phyloP scores from a whole-genome alignment of 1,140 invertebrate genomes.

The Semibalanus balanoides region DNA sequence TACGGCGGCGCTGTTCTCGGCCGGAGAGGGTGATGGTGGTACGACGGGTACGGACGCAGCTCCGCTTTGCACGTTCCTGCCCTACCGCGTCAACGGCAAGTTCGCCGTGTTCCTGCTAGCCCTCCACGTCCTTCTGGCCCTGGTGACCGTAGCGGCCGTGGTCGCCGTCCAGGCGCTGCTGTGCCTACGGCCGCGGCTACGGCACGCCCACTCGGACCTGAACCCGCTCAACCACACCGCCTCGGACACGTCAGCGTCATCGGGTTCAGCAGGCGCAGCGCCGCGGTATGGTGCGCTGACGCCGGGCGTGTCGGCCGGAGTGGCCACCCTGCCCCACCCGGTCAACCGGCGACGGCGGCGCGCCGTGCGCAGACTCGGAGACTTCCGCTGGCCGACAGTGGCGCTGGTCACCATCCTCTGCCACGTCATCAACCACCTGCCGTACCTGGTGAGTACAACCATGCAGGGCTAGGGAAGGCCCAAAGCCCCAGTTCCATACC shows the following conservation, averaged over 20 bases:
- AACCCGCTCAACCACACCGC: constrained; percentile 14
- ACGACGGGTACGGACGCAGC: constrained; percentile 20
- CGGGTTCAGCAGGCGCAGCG: constrained; percentile 16
- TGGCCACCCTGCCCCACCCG: constrained; percentile 14
- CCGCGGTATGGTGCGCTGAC: constrained; percentile 23
- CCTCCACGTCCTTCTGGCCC: constrained; percentile 32
- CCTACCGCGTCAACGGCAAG: constrained; percentile 32
- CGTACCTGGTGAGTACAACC: constrained; percentile 37
- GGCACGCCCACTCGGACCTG: constrained; percentile 14
- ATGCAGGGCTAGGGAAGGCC: too few relatives aligned
- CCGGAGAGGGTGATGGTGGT: constrained; percentile 28
- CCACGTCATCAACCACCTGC: constrained; percentile 39
- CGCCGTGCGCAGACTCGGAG: constrained; percentile 23
- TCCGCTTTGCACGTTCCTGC: constrained; percentile 31
- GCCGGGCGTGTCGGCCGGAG: constrained; percentile 21
- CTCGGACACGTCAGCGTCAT: constrained; percentile 18
- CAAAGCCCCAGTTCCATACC: too few relatives aligned
- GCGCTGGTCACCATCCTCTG: constrained; percentile 34
- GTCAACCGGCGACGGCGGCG: constrained; percentile 28
- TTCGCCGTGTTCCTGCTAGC: constrained; percentile 37
- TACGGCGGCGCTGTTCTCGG: constrained; percentile 27
- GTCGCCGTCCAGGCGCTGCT: constrained; percentile 20
- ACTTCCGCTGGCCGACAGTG: constrained; percentile 34
- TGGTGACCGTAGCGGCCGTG: constrained; percentile 27
- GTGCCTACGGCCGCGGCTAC: constrained; percentile 11